These are phyloP conservation scores for Rhinolophus sinicus DNA, from an alignment of 2,113 vertebrate genomes.

Conservation along the genomic window DNA sequence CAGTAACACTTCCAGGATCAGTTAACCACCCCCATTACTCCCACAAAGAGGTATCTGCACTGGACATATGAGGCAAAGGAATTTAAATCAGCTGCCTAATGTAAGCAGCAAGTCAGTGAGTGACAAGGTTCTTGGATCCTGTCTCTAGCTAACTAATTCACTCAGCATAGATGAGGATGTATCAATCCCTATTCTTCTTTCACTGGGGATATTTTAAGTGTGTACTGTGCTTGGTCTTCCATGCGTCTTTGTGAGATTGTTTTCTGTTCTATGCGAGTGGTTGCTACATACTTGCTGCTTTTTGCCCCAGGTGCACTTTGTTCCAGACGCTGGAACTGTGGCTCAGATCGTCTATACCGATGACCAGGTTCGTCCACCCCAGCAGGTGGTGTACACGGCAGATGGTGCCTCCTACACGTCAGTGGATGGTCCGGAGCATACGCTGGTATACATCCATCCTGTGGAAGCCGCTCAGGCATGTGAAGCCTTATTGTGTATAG, in stretches of 20 bases:
- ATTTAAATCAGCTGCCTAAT: neutral
- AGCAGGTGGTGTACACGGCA: conserved; percentile 96
- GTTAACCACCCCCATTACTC: neutral
- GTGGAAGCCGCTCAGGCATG: conserved; percentile 95
- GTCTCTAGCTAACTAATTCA: neutral
- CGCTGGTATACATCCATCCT: conserved; percentile 97
- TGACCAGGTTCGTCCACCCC: conserved; percentile 91
- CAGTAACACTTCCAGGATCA: neutral
- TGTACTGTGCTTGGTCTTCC: neutral
- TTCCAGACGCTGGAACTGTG: conserved; percentile 91
- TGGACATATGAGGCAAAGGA: neutral
- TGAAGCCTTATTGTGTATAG: conserved; percentile 49
- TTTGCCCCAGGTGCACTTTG: conserved; percentile 93
- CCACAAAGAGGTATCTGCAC: neutral
- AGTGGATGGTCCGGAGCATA: conserved; percentile 96
- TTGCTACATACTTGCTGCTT: neutral
- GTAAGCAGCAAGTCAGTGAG: neutral
- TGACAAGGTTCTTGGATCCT: neutral
- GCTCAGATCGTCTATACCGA: conserved; percentile 97
- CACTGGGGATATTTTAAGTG: neutral
- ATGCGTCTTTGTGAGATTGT: neutral
- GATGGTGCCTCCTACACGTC: conserved; percentile 97
- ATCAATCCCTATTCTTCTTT: neutral
- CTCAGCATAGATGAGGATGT: neutral
- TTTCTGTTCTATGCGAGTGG: neutral